These are phyloP conservation scores for Scartelaos histophorus DNA, from an alignment of 2,113 vertebrate species.

Conservation along the genomic window DNA sequence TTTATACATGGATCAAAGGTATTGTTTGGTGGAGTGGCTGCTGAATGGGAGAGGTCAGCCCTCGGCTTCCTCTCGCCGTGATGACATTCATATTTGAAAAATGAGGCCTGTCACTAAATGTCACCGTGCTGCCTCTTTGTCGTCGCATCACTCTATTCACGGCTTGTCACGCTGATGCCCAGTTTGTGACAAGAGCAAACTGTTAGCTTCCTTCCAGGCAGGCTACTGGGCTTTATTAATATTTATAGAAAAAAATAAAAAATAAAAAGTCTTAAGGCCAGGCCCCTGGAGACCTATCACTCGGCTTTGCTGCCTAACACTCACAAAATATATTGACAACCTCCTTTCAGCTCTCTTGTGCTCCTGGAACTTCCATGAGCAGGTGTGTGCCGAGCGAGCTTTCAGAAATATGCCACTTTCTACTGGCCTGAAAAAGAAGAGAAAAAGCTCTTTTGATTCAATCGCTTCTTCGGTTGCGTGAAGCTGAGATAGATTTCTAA, in stretches of 20 bases:
- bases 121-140: slow-evolving; percentile 62
- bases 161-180: slow-evolving; percentile 68
- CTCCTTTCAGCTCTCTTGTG: slow-evolving; percentile 51
- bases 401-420: slow-evolving; percentile 43
- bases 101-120: slow-evolving; percentile 67
- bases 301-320: slow-evolving; percentile 67
- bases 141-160: slow-evolving; percentile 63
- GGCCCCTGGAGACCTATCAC: slow-evolving; percentile 74
- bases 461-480: slow-evolving; percentile 10
- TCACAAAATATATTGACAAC: slow-evolving; percentile 77
- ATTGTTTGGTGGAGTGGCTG: slow-evolving; percentile 29
- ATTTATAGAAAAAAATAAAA: slow-evolving; percentile 71
- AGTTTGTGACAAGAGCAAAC: slow-evolving; percentile 69
- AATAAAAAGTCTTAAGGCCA: slow-evolving; percentile 71
- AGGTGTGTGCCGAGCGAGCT: slow-evolving; percentile 22
- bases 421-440: slow-evolving; percentile 39
- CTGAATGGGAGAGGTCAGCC: slow-evolving; percentile 42
- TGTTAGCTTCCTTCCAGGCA: slow-evolving; percentile 76
- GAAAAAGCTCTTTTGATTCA: slow-evolving; percentile 9
- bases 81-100: slow-evolving; percentile 61
- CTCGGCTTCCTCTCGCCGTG: slow-evolving; percentile 39
- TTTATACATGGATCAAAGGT: slow-evolving; percentile 12
- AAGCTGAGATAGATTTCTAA: slow-evolving; percentile 17
- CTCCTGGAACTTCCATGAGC: slow-evolving; percentile 26
- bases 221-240: slow-evolving; percentile 77